Evolutionary conservation across 2,888 invertebrate genomes (phyloP), one percentile per base, ranked within the genome.

Genomic region (Diogma glabrata): DNA sequence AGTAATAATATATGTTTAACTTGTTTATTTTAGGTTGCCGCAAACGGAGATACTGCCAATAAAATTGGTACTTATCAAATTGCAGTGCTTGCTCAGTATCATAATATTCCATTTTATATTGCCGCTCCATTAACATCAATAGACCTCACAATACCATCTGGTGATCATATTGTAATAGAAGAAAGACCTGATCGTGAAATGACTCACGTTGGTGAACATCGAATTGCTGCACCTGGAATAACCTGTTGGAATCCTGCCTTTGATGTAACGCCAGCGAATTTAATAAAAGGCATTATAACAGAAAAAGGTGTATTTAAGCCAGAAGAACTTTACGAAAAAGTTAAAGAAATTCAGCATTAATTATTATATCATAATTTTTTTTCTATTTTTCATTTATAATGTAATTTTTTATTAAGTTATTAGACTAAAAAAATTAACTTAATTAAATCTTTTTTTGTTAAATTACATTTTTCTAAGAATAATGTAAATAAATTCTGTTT

Each of bases 211-310:
- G 89, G 87, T 36, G 90, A 89, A 58, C 79, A 82, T 58, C 76
- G 84, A 65, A 87, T 95, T 61, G 93, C 94, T 49, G 91, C 95
- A 7, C 79, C 84, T 64, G 90, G 90, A 51, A 91, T 95, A 51
- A 76, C 78, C 50, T 94, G 92, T 66, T 99, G 96, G 96, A 97
- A 99, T 75, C 97, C 97, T 49, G 90, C 96, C 0, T 99, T 99
- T 69, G 99, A 99, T 71, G 88, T 99, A 1, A 97, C 99, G 4
- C 97, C 97, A 22, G 90, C 91, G 1, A 72, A 77, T 16, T 76
- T 99, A 26, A 96, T 99, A 57, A 87, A 89, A 52, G 94, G 84
- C 17, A 91, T 97, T 56, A 87, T 99, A 28, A 99, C 97, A 9
- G 96, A 97, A 69, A 79, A 78, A 59, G 97, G 96, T 14, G 87